Percentiles rank a stretch among this genome's conserved stretches.
These are phyloP conservation scores for Sphecodes monilicornis DNA, from an alignment of 2,888 invertebrate species.

Conservation along the genomic window DNA sequence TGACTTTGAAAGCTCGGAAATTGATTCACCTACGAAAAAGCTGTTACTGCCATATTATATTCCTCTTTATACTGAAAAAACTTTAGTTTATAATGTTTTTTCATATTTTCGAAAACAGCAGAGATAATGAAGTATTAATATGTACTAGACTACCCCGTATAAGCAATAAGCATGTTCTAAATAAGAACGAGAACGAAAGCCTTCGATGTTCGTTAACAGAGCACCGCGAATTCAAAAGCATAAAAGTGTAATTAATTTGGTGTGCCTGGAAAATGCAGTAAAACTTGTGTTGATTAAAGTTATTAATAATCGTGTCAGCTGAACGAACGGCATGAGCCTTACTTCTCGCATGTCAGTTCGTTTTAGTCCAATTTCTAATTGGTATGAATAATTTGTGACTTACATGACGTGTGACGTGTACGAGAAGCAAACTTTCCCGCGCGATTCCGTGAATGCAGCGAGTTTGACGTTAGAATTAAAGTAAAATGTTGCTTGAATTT, in stretches of 20 bases:
- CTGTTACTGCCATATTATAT: no score
- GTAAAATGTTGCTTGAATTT: neutral
- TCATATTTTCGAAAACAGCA: no score
- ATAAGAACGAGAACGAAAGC: neutral
- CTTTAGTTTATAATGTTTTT: no score
- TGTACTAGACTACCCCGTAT: neutral
- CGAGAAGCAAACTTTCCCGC: neutral
- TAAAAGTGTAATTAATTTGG: neutral
- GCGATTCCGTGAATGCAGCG: constrained; percentile 9
- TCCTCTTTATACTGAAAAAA: no score
- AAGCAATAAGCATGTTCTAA: neutral
- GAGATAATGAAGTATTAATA: no score
- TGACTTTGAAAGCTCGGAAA: no score
- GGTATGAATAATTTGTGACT: constrained; percentile 26
- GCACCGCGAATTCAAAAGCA: neutral
- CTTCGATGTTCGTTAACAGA: neutral
- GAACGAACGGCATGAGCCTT: neutral
- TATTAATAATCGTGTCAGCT: constrained; percentile 13
- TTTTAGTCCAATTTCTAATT: constrained; percentile 13
- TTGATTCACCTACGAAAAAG: no score
- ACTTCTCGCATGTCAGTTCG: constrained; percentile 14
- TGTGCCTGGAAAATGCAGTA: neutral
- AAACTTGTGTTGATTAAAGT: constrained; percentile 1
- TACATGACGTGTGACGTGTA: constrained; percentile 17
- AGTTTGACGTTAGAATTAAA: constrained; percentile 16